Conservation (phyloP, 1,140 invertebrate species). For the honey bee (Apis mellifera) region Amel_HAv3.1 CM009932.2:5278501-5279000, state of each 20-base stretch:
- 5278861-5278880: no score
- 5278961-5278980: no score
- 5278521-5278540: slow-evolving; percentile 77
- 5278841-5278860: no score
- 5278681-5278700: slow-evolving; percentile 52
- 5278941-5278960: no score
- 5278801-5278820: no score
- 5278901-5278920: no score
- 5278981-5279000: no score
- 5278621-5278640: background rate
- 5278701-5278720: slow-evolving; percentile 70
- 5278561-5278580: slow-evolving; percentile 59
- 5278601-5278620: background rate
- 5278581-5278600: slow-evolving; percentile 53
- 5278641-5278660: slow-evolving; percentile 52
- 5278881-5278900: no score
- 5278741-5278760: slow-evolving; percentile 52
- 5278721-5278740: slow-evolving; percentile 70
- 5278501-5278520: slow-evolving; percentile 79
- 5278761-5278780: slow-evolving; percentile 57
- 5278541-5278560: slow-evolving; percentile 55
- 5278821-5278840: no score
- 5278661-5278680: slow-evolving; percentile 48
- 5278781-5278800: slow-evolving; percentile 3
- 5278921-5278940: no score